phyloP scores from a whole-genome alignment of 2,888 invertebrate genomes.

The Brassicogethes aeneus region DNA sequence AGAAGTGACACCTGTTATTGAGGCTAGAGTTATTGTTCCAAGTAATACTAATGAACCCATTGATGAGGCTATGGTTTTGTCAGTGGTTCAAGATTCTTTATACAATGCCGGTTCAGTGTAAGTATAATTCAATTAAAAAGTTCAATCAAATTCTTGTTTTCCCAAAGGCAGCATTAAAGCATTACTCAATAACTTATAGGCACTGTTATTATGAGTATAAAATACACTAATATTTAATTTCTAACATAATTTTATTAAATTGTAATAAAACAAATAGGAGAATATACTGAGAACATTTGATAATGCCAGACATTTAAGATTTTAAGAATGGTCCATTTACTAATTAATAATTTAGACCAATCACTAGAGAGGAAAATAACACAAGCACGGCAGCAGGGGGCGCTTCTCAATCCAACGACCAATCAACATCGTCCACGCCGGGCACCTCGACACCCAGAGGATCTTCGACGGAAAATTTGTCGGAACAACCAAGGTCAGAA shows the following conservation, averaged over 20 bases:
- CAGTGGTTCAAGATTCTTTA: slow-evolving; percentile 32
- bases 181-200: too few species aligned
- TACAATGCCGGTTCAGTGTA: slow-evolving; percentile 25
- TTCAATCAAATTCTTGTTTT: slow-evolving; percentile 2
- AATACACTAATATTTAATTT: too few species aligned
- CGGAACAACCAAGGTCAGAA: slow-evolving; percentile 23
- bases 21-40: slow-evolving; percentile 38
- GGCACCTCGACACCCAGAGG: slow-evolving; percentile 27
- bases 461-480: slow-evolving; percentile 27
- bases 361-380: slow-evolving; percentile 4
- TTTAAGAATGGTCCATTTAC: too few species aligned
- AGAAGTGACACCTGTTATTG: slow-evolving; percentile 40
- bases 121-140: too few species aligned
- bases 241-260: too few species aligned
- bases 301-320: too few species aligned
- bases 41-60: slow-evolving; percentile 27
- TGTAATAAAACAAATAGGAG: too few species aligned
- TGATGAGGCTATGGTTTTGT: slow-evolving; percentile 31
- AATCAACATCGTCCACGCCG: slow-evolving; percentile 27
- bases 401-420: slow-evolving; percentile 14
- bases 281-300: too few species aligned
- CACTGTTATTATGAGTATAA: too few species aligned
- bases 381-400: background rate
- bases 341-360: too few species aligned
- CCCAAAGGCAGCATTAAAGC: slow-evolving; percentile 2